A percentile compares a stretch with the other conserved stretches of the same genome.
Conservation (phyloP, 2,113 vertebrate species). For the Alouatta palliata region DNA sequence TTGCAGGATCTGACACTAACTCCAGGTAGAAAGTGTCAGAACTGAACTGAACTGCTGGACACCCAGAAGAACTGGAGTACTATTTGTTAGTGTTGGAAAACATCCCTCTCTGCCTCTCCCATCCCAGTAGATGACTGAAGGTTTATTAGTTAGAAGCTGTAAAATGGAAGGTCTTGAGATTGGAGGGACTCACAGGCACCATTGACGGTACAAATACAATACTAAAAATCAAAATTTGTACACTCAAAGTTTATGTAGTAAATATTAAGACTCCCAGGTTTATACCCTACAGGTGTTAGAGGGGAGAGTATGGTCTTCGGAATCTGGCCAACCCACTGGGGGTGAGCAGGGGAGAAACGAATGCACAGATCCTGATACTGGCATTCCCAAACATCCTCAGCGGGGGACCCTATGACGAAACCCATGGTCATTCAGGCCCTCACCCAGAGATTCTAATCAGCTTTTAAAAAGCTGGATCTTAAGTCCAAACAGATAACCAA, state of each 20-base stretch:
- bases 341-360: too few species aligned
- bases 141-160: background rate
- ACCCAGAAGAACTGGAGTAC: background rate
- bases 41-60: background rate
- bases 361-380: background rate
- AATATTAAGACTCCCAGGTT: background rate
- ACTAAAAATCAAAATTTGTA: background rate
- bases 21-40: background rate
- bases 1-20: too few species aligned
- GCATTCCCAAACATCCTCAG: background rate
- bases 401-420: background rate
- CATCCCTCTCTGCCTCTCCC: background rate
- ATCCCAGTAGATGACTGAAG: background rate
- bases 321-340: background rate
- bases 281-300: background rate
- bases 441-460: background rate
- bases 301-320: background rate
- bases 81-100: background rate
- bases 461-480: background rate
- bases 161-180: background rate
- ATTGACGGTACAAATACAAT: background rate
- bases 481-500: constrained; percentile 7
- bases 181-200: background rate
- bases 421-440: background rate
- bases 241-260: background rate